phyloP scores from a whole-genome alignment of 2,113 vertebrate species.

The Agelaius phoeniceus region DNA sequence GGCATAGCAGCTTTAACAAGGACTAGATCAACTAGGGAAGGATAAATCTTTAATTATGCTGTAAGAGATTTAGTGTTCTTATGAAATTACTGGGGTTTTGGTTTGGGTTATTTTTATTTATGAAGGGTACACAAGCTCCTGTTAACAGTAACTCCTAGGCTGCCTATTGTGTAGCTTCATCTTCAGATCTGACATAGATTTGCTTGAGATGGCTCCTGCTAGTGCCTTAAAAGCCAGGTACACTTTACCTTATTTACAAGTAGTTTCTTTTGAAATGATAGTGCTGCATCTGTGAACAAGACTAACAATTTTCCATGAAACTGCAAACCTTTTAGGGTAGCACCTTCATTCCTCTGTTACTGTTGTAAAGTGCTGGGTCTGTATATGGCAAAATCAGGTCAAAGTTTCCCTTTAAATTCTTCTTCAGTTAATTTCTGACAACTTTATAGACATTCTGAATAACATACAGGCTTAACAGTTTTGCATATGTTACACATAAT shows the following conservation, averaged over 20 bases:
- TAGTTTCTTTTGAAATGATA: not conserved
- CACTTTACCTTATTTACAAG: not conserved
- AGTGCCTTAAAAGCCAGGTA: not conserved
- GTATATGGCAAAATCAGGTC: not conserved
- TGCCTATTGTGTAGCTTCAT: not conserved
- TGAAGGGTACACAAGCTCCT: not conserved
- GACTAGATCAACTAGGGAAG: not conserved
- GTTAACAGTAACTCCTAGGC: not conserved
- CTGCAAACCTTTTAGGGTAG: not conserved
- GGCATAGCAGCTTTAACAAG: not conserved
- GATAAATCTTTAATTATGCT: constrained; percentile 17
- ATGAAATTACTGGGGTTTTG: not conserved
- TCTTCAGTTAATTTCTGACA: not conserved
- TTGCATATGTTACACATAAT: not conserved
- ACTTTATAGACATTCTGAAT: not conserved
- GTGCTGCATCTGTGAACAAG: not conserved
- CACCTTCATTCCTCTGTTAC: not conserved
- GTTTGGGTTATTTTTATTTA: not conserved
- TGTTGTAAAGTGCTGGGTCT: not conserved
- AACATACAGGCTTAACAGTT: not conserved
- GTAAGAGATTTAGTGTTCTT: not conserved
- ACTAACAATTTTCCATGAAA: not conserved
- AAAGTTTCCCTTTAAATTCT: not conserved
- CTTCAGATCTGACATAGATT: not conserved
- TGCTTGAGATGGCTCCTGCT: not conserved